A percentile compares a stretch with the other conserved stretches of the same genome.
phyloP scores from a whole-genome alignment of 2,113 vertebrate species.

The Odobenus rosmarus region DNA sequence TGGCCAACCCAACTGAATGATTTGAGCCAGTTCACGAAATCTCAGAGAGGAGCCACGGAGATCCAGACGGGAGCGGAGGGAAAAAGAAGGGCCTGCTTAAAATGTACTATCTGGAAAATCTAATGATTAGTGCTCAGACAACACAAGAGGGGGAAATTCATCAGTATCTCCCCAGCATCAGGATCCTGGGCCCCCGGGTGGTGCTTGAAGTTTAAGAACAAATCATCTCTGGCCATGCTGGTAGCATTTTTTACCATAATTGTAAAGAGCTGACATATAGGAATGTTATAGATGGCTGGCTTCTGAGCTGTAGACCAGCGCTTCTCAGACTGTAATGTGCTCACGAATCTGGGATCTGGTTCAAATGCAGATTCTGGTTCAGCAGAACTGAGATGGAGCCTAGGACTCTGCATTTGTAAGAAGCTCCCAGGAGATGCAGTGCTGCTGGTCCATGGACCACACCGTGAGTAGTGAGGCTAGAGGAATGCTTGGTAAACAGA shows the following conservation, averaged over 20 bases:
- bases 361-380: neutral
- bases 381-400: neutral
- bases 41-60: neutral
- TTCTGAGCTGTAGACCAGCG: neutral
- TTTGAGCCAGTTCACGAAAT: neutral
- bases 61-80: neutral
- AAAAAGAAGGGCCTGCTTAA: neutral
- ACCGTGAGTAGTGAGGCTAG: neutral
- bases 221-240: fast-evolving
- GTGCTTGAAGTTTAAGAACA: neutral
- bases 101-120: neutral
- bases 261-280: neutral
- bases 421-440: neutral
- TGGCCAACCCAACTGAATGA: neutral
- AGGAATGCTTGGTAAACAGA: neutral
- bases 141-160: fast-evolving
- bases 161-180: neutral
- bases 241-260: neutral
- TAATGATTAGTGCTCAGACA: neutral
- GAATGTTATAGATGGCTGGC: neutral
- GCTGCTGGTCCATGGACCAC: neutral
- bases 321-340: neutral
- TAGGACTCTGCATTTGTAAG: neutral
- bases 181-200: neutral
- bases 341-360: fast-evolving